These are phyloP conservation scores for Xenops minutus DNA, from an alignment of 2,797 vertebrate species.

Conservation along the genomic window DNA sequence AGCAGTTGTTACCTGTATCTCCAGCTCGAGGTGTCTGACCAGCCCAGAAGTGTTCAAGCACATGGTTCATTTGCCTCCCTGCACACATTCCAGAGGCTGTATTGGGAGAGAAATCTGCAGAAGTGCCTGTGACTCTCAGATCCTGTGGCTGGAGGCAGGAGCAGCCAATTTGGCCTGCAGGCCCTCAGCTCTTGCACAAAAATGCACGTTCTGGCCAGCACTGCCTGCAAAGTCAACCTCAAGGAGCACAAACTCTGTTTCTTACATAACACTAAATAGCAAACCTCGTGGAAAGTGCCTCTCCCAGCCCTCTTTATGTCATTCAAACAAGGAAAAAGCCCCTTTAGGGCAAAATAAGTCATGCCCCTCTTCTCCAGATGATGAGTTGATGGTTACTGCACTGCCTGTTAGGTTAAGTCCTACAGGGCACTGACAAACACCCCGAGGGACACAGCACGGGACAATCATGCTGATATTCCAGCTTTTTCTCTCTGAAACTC, in stretches of 20 bases:
- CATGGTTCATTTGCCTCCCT: background rate
- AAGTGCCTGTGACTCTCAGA: background rate
- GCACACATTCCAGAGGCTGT: background rate
- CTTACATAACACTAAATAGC: background rate
- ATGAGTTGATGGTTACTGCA: background rate
- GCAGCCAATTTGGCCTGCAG: background rate
- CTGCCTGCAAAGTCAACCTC: constrained; percentile 45
- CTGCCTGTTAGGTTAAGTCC: background rate
- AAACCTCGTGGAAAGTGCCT: background rate
- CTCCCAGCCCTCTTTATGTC: background rate
- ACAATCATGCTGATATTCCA: background rate
- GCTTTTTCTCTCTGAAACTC: background rate
- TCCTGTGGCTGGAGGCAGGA: background rate
- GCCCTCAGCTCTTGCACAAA: background rate
- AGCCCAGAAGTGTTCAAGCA: background rate
- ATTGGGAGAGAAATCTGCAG: background rate
- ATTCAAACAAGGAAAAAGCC: background rate
- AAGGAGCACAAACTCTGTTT: background rate
- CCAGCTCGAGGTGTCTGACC: background rate
- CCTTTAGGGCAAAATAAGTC: background rate
- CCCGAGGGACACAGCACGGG: background rate
- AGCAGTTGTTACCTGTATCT: background rate
- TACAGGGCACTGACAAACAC: background rate
- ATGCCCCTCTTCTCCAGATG: background rate
- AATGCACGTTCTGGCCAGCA: background rate